Evolutionary conservation across 1,140 invertebrate genomes (phyloP), one percentile per base, ranked within the genome.

Genomic region (Drosophila truncata): DNA sequence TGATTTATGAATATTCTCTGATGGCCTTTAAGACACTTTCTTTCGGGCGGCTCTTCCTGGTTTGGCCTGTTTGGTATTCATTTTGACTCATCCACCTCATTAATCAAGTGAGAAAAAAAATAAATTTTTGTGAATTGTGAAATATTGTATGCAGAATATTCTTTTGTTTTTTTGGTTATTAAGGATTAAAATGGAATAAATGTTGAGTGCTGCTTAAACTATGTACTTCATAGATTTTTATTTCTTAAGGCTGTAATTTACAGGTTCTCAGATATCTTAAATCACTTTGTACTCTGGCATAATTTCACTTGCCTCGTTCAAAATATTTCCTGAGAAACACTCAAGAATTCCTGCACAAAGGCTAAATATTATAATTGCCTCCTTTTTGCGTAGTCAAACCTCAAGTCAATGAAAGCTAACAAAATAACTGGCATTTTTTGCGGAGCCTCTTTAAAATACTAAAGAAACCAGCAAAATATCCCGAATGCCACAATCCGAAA

Each of bases 1-100:
- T 84, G 82, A 84, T 84, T 84, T 81, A 84, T 84, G 82, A 77
- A 62, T 72, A 55, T 54, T 55, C 39, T 37, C 57, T 9, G 58
- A 33, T 64, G 39, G 35, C 42, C 59, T 44, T 67, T 29, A 23
- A 35, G 31, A 10, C 39, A 33, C 11, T 61, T 65, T 42, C 42
- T 57, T 42, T 42, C 3, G 2, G 20, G 14, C 11, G 25, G 14
- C 18, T 60, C 29, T 69, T 50, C 29, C 29, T 46, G 62, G 41
- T 2, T 33, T 35, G 41, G 23, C 44, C 52, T 62, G 58, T 62
- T 70, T 65, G 55, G 39, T 33, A 57, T 76, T 71, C 57, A 80
- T 84, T 76, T 60, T 33, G 50, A 49, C 39, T 55, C 41, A 20
- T 44, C n/a, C 25, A 31, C 37, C 57, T 23, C 67, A 83, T 83